These are phyloP conservation scores for Hyposmocoma kahamanoa DNA, from an alignment of 1,140 invertebrate genomes.

Conservation along the genomic window DNA sequence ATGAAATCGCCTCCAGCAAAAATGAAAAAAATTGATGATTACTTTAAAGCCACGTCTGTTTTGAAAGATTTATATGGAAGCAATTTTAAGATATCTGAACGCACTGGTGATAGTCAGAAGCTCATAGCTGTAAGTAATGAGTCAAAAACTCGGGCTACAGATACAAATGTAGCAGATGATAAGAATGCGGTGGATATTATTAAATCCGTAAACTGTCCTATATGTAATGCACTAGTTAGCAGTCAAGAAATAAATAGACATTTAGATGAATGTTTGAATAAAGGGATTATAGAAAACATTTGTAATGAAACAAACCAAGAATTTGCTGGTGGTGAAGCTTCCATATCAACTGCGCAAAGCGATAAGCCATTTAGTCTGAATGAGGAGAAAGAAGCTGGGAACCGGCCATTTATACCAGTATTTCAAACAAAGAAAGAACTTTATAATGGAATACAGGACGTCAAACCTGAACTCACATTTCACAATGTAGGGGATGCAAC, in stretches of 20 bases:
- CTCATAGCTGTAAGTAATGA: conserved; percentile 32
- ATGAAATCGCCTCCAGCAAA: conserved; percentile 39
- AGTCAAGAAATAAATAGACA: conserved; percentile 69
- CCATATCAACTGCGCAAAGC: no score
- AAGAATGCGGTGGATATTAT: no score
- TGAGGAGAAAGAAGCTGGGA: no score
- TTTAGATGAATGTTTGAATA: conserved; percentile 73
- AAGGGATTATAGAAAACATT: conserved; percentile 52
- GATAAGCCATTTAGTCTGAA: no score
- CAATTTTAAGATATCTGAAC: conserved; percentile 41
- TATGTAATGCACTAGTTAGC: conserved; percentile 66
- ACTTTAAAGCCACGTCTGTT: conserved; percentile 39
- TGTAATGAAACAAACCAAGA: no score
- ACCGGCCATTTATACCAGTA: no score
- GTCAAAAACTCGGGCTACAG: conserved; percentile 9
- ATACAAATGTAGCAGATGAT: conserved; percentile 23
- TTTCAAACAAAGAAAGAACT: no score
- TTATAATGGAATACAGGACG: no score
- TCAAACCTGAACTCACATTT: no score
- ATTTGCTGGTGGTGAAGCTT: no score
- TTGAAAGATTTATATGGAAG: conserved; percentile 57
- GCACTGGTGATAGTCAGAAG: conserved; percentile 32
- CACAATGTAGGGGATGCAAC: no score
- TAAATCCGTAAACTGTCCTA: conserved; percentile 66
- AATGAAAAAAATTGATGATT: conserved; percentile 57